Evolutionary conservation across 2,888 invertebrate species (phyloP), one percentile per base, ranked within the genome.

Genomic region (Mongoloraphidia duomilia): DNA sequence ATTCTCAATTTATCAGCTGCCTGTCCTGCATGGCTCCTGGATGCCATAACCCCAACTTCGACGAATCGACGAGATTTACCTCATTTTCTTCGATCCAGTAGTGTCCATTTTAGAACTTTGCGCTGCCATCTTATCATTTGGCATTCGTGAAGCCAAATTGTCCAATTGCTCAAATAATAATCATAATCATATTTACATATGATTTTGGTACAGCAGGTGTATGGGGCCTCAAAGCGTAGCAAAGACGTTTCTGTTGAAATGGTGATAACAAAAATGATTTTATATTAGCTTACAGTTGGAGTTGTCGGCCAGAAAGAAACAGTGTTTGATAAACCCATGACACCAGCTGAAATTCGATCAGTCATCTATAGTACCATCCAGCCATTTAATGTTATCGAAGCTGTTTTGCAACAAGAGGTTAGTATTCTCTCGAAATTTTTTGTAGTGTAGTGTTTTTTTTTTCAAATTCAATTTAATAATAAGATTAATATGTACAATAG

Each of bases 251-350:
- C n/a, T n/a, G n/a, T n/a, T n/a, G n/a, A n/a, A n/a, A n/a, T n/a
- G n/a, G n/a, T n/a, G n/a, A n/a, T n/a, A 33, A n/a, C 38, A 35
- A 45, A 9, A 26, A 49, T 35, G 17, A 55, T 47, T 45, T n/a
- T 53, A 54, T 64, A 52, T 53, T 68, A 77, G 85, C 71, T 93
- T 51, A 94, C 95, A 0, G 89, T 96, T 2, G 96, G 96, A 34
- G 91, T 95, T 47, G 87, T 92, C 61, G 93, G 93, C 0, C 87
- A 88, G 57, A 86, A 92, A 59, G 97, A 97, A 70, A 90, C 91
- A 0, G 87, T 92, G n/a, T 90, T 98, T 61, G 94, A 94, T 67
- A 94, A 95, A 62, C 98, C 98, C 0, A 85, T 96, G 81, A 93
- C 94, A 1, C 98, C 98, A 0, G 82, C 84, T 2, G 96, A 96